Percentiles rank a stretch among this genome's conserved stretches.
Conservation (phyloP, 92 coral and sea anemone genomes). For the Porites lobata region DNA sequence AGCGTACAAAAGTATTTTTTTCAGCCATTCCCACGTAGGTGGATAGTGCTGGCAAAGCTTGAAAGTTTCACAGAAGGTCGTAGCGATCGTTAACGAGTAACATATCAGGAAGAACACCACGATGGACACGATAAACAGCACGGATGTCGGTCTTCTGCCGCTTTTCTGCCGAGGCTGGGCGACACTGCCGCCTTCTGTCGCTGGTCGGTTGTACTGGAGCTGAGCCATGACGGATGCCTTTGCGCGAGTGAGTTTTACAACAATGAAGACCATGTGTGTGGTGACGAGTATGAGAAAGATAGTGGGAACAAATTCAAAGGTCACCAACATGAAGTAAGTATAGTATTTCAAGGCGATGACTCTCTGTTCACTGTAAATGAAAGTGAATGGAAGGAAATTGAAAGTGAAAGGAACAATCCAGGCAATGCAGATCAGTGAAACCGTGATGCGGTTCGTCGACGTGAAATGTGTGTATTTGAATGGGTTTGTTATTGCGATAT, state of each 20-base stretch:
- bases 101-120: constrained; percentile 1
- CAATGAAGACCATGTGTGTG: constrained; percentile 22
- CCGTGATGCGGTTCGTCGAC: background rate
- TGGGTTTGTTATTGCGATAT: constrained; percentile 37
- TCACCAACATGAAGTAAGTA: background rate
- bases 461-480: background rate
- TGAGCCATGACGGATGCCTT: background rate
- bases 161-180: background rate
- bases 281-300: constrained; percentile 4
- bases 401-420: constrained; percentile 22
- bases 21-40: too few relatives aligned
- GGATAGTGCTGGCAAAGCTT: background rate
- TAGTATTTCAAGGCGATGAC: background rate
- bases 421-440: background rate
- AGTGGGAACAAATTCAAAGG: constrained; percentile 19
- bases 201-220: constrained; percentile 10
- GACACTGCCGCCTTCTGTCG: background rate
- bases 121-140: background rate
- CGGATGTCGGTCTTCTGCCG: background rate
- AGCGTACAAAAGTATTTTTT: background rate
- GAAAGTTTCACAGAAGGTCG: background rate
- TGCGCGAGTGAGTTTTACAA: constrained; percentile 26
- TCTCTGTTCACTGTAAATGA: background rate
- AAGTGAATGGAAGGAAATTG: background rate
- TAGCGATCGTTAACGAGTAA: background rate